These are phyloP conservation scores for Aix galericulata DNA, from an alignment of 2,113 vertebrate genomes.

Conservation along the genomic window DNA sequence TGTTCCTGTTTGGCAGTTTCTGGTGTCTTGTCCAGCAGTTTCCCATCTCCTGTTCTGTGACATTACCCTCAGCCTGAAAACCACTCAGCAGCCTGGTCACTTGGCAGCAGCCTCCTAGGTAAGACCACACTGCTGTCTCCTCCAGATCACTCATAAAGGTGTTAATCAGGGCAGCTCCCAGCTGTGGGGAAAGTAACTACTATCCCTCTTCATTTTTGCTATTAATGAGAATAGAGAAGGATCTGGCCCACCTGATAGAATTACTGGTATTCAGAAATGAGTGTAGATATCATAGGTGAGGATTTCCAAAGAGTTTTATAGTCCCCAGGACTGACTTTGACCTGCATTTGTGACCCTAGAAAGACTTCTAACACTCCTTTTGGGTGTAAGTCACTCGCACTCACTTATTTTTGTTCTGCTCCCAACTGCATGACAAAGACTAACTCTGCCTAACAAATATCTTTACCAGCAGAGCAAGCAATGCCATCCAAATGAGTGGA, in stretches of 20 bases:
- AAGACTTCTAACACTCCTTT: accelerated
- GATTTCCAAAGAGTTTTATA: neutral
- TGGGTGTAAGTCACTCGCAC: neutral
- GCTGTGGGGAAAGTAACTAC: neutral
- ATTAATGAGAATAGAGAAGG: neutral
- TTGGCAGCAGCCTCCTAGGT: neutral
- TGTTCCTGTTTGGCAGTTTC: neutral
- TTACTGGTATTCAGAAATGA: neutral
- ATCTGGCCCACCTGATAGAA: neutral
- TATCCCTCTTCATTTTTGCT: neutral
- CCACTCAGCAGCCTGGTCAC: neutral
- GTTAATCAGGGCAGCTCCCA: neutral
- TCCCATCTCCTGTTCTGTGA: neutral
- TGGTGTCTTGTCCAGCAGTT: neutral
- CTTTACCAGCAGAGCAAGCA: neutral
- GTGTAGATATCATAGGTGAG: neutral
- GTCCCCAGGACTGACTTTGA: accelerated
- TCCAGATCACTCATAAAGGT: neutral
- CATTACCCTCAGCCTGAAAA: neutral
- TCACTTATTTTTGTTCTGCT: neutral
- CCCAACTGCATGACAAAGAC: neutral
- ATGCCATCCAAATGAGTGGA: neutral
- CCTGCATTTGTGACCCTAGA: neutral
- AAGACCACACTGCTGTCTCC: neutral
- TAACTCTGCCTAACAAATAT: neutral